Conservation (phyloP, 2,113 vertebrate species). For the Uropsilus gracilis region DNA sequence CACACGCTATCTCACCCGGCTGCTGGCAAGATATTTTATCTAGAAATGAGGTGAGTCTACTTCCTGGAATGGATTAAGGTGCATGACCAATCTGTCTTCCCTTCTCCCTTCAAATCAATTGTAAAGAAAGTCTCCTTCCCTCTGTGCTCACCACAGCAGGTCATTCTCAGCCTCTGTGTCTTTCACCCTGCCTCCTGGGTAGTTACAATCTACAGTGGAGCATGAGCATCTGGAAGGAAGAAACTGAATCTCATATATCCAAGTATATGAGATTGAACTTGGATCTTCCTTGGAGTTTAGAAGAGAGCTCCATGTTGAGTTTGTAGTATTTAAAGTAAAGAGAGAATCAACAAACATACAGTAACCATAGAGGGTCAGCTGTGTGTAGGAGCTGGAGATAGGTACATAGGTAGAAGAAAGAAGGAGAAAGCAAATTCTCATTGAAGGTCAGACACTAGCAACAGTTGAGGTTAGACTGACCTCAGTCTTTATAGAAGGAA, state of each 20-base stretch:
- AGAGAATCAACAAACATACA: background rate
- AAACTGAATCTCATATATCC: background rate
- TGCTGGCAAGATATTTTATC: background rate
- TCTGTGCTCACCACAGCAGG: background rate
- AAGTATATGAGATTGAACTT: no score
- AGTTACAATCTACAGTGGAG: background rate
- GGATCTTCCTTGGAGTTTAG: background rate
- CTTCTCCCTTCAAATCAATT: background rate
- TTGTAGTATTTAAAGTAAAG: background rate
- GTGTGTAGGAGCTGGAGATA: background rate
- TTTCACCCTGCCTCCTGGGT: background rate
- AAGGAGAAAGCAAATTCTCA: background rate
- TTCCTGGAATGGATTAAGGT: background rate
- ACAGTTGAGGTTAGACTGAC: background rate
- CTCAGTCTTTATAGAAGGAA: background rate
- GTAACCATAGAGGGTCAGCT: background rate
- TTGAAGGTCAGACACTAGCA: background rate
- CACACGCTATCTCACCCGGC: no score
- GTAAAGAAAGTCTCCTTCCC: background rate
- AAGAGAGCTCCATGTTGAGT: background rate
- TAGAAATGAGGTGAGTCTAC: background rate
- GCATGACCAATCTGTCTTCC: background rate
- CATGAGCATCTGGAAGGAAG: background rate
- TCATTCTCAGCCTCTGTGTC: background rate
- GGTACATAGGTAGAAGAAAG: background rate